phyloP scores from a whole-genome alignment of 2,797 vertebrate species.

The Euthynnus affinis region DNA sequence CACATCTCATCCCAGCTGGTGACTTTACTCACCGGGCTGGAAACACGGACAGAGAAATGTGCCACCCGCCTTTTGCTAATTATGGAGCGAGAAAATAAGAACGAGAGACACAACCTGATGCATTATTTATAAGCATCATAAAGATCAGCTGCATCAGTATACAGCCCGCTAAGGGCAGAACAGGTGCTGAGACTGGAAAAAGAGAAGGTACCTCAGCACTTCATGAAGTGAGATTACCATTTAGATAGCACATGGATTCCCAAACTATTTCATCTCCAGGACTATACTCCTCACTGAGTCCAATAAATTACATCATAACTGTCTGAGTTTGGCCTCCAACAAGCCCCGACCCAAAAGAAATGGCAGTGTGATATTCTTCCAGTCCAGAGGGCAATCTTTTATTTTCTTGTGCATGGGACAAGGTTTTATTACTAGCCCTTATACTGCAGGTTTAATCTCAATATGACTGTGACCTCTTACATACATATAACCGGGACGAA shows the following conservation, averaged over 20 bases:
- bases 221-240: slow-evolving; percentile 42
- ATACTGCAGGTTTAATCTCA: not conserved
- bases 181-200: slow-evolving; percentile 28
- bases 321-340: not conserved
- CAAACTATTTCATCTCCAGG: not conserved
- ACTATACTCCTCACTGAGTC: not conserved
- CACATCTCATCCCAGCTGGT: slow-evolving; percentile 9
- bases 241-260: slow-evolving; percentile 43
- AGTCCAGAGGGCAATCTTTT: not conserved
- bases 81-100: slow-evolving; percentile 55
- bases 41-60: not conserved
- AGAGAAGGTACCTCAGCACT: not conserved
- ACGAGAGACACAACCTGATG: slow-evolving; percentile 37
- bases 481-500: not conserved
- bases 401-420: not conserved
- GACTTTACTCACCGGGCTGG: slow-evolving; percentile 10
- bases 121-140: slow-evolving; percentile 64
- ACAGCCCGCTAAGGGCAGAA: slow-evolving; percentile 17
- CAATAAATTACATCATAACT: not conserved
- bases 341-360: no score
- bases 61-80: slow-evolving; percentile 30
- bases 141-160: slow-evolving; percentile 31
- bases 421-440: not conserved
- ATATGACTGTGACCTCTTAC: not conserved
- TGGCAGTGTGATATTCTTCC: not conserved